These are phyloP conservation scores for Trachelus iudaicus DNA, from an alignment of 2,888 invertebrate species.

Conservation along the genomic window DNA sequence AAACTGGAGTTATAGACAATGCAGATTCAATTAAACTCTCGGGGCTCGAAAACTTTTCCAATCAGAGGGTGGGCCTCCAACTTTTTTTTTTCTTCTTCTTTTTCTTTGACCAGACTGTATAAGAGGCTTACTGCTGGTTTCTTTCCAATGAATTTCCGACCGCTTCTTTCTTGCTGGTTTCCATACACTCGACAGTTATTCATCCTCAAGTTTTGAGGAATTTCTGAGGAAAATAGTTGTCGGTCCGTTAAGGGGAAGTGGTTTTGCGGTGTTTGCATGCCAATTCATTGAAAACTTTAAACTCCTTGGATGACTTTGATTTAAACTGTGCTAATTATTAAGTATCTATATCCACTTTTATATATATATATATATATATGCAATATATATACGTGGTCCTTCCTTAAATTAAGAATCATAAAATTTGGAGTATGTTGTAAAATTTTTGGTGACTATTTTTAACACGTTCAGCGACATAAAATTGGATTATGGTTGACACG, in stretches of 20 bases:
- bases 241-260: background rate
- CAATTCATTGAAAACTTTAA: background rate
- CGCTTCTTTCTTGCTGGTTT: background rate
- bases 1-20: slow-evolving; percentile 33
- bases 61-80: slow-evolving; percentile 44
- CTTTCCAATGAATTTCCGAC: slow-evolving; percentile 25
- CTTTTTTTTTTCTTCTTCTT: slow-evolving; percentile 29
- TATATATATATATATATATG: background rate
- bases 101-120: slow-evolving; percentile 16
- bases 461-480: background rate
- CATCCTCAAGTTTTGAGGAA: background rate
- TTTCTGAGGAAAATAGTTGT: background rate
- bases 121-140: slow-evolving; percentile 18
- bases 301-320: background rate
- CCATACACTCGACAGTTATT: background rate
- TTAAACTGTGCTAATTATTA: background rate
- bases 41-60: slow-evolving; percentile 53
- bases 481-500: background rate
- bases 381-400: background rate
- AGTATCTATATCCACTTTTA: background rate
- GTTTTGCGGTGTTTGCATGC: background rate
- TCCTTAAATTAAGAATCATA: background rate
- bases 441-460: background rate
- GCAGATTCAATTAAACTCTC: slow-evolving; percentile 56
- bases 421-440: background rate